Evolutionary conservation across 2,113 vertebrate species (phyloP).

Genomic region (Chionis minor): DNA sequence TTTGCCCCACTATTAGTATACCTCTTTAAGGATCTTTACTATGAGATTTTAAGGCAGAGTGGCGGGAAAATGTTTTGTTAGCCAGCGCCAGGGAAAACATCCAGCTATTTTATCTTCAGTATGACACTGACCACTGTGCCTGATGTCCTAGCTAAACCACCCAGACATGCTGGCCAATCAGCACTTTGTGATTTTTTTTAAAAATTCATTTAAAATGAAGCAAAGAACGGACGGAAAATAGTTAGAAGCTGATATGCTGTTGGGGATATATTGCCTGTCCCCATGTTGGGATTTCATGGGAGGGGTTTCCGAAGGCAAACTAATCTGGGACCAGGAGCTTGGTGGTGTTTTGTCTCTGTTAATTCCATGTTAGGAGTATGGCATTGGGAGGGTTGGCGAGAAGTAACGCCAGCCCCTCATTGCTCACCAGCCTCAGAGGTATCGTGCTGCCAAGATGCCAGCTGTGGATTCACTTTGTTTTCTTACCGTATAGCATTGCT

Average conservation of each 20-base stretch:
- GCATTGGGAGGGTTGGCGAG: neutral
- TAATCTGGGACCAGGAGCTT: no score
- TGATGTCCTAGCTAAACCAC: neutral
- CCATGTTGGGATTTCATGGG: neutral
- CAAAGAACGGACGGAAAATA: neutral
- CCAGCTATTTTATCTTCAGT: neutral
- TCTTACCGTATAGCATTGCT: neutral
- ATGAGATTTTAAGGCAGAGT: neutral
- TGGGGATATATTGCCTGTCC: neutral
- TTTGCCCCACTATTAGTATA: neutral
- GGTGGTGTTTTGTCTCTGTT: neutral
- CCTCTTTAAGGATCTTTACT: neutral
- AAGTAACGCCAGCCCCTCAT: rapidly evolving
- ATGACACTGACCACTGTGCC: neutral
- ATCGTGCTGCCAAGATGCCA: neutral
- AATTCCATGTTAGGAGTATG: neutral
- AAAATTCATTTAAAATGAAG: neutral
- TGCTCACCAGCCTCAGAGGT: neutral
- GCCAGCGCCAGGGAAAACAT: neutral
- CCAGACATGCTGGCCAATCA: neutral
- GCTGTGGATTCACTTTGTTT: neutral
- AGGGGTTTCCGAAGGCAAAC: neutral
- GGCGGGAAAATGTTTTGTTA: neutral
- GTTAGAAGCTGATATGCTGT: neutral
- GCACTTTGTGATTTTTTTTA: neutral